Percentiles rank a stretch among this genome's conserved stretches.
phyloP scores from a whole-genome alignment of 2,888 invertebrate genomes.

The Crepidodera aurea region DNA sequence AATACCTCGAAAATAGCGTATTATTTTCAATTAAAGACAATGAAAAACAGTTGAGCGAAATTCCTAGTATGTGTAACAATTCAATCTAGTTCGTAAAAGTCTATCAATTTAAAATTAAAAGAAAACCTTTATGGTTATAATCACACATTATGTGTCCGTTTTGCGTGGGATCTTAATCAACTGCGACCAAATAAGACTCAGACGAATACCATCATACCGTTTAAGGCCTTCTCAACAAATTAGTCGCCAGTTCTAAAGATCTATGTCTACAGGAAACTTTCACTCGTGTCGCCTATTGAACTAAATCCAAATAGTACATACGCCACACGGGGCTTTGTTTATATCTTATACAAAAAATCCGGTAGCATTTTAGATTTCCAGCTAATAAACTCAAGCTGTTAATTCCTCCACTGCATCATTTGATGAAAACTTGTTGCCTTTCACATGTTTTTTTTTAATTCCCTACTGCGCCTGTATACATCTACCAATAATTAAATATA shows the following conservation, averaged over 20 bases:
- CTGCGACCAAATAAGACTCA: background rate
- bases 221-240: background rate
- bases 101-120: background rate
- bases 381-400: too few species aligned
- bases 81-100: background rate
- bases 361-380: too few species aligned
- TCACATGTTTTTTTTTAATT: too few species aligned
- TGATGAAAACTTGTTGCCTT: too few species aligned
- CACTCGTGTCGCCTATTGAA: background rate
- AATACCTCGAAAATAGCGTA: background rate
- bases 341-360: too few species aligned
- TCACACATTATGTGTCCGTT: background rate
- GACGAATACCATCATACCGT: background rate
- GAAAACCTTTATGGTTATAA: background rate
- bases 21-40: too few species aligned
- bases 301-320: too few species aligned
- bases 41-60: background rate
- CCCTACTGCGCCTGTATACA: too few species aligned
- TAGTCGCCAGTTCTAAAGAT: background rate
- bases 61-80: background rate
- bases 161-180: slow-evolving; percentile 10
- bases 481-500: too few species aligned
- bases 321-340: too few species aligned
- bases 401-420: too few species aligned
- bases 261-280: background rate